Evolutionary conservation across 2,797 vertebrate genomes (phyloP).

Genomic region (Nyctibius grandis): DNA sequence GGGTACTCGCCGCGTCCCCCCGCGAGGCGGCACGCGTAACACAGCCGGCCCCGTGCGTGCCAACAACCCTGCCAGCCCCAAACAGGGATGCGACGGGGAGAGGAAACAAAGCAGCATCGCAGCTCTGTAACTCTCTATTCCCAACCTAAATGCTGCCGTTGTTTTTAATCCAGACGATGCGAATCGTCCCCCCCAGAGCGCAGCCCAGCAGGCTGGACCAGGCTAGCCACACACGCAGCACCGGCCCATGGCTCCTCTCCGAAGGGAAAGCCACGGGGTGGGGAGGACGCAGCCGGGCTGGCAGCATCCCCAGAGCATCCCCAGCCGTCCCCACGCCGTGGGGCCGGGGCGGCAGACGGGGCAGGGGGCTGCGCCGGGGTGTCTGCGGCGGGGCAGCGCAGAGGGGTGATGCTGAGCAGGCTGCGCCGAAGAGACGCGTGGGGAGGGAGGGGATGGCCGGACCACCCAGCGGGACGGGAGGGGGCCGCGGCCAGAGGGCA

Average conservation of each 20-base stretch:
- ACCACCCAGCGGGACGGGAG: slow-evolving; percentile 27
- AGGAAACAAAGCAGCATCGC: background rate
- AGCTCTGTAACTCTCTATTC: background rate
- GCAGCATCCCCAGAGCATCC: background rate
- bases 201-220: background rate
- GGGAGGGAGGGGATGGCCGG: background rate
- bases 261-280: background rate
- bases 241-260: background rate
- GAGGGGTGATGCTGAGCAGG: background rate
- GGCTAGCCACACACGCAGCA: background rate
- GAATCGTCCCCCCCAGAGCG: background rate
- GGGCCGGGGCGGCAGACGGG: background rate
- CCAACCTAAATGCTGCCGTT: background rate
- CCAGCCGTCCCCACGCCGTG: background rate
- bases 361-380: background rate
- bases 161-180: accelerated
- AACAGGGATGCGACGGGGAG: background rate
- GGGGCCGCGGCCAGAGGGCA: background rate
- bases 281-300: background rate
- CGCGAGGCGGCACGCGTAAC: background rate
- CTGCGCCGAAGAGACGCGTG: background rate
- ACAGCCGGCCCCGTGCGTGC: background rate
- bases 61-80: background rate
- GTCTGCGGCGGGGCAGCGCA: background rate
- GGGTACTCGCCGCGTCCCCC: background rate